Evolutionary conservation across 2,888 invertebrate species (phyloP).

Genomic region (Drosophila meridiana): DNA sequence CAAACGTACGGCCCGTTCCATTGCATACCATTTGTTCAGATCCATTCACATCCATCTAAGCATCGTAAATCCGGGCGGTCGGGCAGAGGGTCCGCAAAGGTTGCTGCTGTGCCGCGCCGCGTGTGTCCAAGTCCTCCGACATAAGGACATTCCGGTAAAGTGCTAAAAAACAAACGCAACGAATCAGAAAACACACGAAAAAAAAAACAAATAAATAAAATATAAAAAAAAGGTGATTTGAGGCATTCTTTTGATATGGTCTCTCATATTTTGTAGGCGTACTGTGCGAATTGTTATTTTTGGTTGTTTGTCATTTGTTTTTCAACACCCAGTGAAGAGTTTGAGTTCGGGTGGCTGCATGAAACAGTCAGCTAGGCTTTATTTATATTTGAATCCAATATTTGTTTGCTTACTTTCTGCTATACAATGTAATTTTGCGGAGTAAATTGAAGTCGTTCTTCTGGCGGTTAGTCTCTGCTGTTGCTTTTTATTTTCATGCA

Average conservation of each 20-base stretch:
- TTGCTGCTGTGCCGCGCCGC: conserved; percentile 29
- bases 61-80: conserved; percentile 20
- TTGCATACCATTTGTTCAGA: conserved; percentile 9
- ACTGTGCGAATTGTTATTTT: conserved; percentile 43
- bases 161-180: conserved; percentile 25
- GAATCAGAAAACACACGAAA: conserved; percentile 16
- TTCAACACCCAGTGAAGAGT: neutral
- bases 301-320: conserved; percentile 24
- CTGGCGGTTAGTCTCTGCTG: neutral
- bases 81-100: conserved; percentile 17
- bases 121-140: conserved; percentile 38
- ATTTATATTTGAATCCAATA: neutral
- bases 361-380: neutral
- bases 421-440: neutral
- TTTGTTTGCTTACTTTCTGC: neutral
- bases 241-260: conserved; percentile 54
- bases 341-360: neutral
- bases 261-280: conserved; percentile 48
- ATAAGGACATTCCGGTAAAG: conserved; percentile 31
- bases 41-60: conserved; percentile 26
- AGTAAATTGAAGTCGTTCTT: neutral
- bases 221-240: conserved; percentile 54
- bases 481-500: conserved; percentile 40
- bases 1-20: neutral
- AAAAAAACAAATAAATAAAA: conserved; percentile 15